phyloP scores from a whole-genome alignment of 1,140 invertebrate species.

The Wiebesia pumilae region DNA sequence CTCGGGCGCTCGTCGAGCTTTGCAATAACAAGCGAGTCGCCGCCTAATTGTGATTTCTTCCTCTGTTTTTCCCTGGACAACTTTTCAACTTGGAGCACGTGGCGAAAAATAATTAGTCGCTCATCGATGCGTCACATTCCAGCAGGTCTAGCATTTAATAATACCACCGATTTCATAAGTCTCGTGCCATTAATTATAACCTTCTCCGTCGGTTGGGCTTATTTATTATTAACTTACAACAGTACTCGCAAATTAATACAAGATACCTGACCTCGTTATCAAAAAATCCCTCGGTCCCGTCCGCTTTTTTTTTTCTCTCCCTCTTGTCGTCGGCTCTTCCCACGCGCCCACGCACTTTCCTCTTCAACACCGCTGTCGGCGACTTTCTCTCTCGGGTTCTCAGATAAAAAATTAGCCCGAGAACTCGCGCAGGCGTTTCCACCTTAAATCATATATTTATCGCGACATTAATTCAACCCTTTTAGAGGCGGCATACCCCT shows the following conservation, averaged over 20 bases:
- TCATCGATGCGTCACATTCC: too few relatives aligned
- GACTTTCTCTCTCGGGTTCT: conserved; percentile 65
- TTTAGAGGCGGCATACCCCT: conserved; percentile 67
- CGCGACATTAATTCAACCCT: conserved; percentile 77
- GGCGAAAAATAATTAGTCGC: background rate
- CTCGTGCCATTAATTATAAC: too few relatives aligned
- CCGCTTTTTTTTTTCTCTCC: too few relatives aligned
- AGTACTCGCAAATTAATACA: conserved; percentile 54
- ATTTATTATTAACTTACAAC: background rate
- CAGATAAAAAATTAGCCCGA: conserved; percentile 75
- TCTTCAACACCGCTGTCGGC: conserved; percentile 16
- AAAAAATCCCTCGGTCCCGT: conserved; percentile 11
- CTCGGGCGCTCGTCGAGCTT: conserved; percentile 42
- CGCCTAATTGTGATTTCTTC: conserved; percentile 37
- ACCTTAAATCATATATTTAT: conserved; percentile 77
- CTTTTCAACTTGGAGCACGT: background rate
- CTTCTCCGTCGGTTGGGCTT: too few relatives aligned
- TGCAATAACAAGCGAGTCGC: conserved; percentile 34
- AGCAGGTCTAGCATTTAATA: too few relatives aligned
- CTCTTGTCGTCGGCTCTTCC: background rate
- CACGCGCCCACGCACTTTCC: background rate
- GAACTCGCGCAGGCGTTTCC: conserved; percentile 73
- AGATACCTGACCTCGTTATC: conserved; percentile 47
- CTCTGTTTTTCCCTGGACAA: background rate
- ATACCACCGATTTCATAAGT: too few relatives aligned